A percentile compares a stretch with the other conserved stretches of the same genome.
Evolutionary conservation across 2,888 invertebrate species (phyloP).

Genomic region (Camptogramma bilineatum): DNA sequence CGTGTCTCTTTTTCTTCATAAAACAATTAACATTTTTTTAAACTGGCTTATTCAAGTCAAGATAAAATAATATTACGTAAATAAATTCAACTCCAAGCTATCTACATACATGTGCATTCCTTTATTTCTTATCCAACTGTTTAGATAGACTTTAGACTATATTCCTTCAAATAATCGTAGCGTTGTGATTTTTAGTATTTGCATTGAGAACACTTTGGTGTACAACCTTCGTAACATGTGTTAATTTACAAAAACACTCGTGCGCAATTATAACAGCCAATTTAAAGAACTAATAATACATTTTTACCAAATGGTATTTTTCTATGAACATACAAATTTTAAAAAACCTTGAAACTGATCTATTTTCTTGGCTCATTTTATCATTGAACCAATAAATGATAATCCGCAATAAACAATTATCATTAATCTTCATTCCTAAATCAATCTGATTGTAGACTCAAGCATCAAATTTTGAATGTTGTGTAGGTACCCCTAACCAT

Average conservation of each 20-base stretch:
- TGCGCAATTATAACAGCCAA: slow-evolving; percentile 44
- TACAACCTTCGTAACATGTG: slow-evolving; percentile 48
- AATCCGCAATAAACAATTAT: too few relatives aligned
- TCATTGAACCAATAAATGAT: not conserved
- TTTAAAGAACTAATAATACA: slow-evolving; percentile 52
- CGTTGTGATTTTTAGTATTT: slow-evolving; percentile 31
- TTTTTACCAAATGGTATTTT: slow-evolving; percentile 6
- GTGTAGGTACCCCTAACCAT: too few relatives aligned
- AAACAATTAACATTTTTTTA: too few relatives aligned
- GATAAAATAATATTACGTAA: slow-evolving; percentile 18
- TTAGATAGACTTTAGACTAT: slow-evolving; percentile 22
- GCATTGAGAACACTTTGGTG: slow-evolving; percentile 46
- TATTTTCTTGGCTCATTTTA: not conserved
- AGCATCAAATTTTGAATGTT: too few relatives aligned
- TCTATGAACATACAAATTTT: not conserved
- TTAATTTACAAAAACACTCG: slow-evolving; percentile 48
- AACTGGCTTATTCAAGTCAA: not conserved
- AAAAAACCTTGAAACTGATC: not conserved
- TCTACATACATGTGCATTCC: slow-evolving; percentile 10
- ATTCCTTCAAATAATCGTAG: slow-evolving; percentile 22
- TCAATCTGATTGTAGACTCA: too few relatives aligned
- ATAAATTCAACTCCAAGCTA: slow-evolving; percentile 20
- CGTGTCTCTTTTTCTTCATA: too few relatives aligned
- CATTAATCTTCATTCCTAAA: too few relatives aligned
- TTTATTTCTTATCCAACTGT: slow-evolving; percentile 28